phyloP scores from a whole-genome alignment of 2,888 invertebrate species.

The Pseudolycoriella hygida region DNA sequence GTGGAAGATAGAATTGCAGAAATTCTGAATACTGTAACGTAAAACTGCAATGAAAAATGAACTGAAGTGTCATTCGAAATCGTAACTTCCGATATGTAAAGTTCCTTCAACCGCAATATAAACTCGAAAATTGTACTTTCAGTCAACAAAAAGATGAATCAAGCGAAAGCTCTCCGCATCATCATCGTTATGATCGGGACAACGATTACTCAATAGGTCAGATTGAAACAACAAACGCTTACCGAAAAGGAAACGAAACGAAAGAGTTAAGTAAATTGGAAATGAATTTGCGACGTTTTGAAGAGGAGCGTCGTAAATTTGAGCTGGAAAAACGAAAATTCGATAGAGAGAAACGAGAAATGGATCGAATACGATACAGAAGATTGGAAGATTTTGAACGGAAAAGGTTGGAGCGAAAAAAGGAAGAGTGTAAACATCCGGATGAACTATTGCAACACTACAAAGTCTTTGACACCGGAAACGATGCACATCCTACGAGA shows the following conservation, averaged over 20 bases:
- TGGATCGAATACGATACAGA: conserved; percentile 21
- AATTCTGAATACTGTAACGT: too few species aligned
- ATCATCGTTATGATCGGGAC: not conserved
- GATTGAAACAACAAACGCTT: not conserved
- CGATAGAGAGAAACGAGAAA: conserved; percentile 36
- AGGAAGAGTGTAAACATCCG: conserved; percentile 6
- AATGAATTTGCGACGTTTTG: conserved; percentile 24
- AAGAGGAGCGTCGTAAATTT: conserved; percentile 25
- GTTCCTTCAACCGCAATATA: too few species aligned
- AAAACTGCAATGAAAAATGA: too few species aligned
- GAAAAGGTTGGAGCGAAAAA: conserved; percentile 24
- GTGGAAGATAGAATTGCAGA: too few species aligned
- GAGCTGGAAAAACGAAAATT: conserved; percentile 29
- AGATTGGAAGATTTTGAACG: conserved; percentile 25
- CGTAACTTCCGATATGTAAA: too few species aligned
- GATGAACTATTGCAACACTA: not conserved
- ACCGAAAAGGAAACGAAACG: not conserved
- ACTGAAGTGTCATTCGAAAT: too few species aligned
- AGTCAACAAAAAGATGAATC: conserved; percentile 2
- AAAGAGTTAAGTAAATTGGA: conserved; percentile 19
- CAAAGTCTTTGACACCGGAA: not conserved
- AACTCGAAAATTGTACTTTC: not conserved
- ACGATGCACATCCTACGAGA: too few species aligned
- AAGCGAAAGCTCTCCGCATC: conserved; percentile 2
- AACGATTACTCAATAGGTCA: not conserved